Evolutionary conservation across 2,113 vertebrate genomes (phyloP), one percentile per base, ranked within the genome.

Genomic region (Struthidea cinerea): DNA sequence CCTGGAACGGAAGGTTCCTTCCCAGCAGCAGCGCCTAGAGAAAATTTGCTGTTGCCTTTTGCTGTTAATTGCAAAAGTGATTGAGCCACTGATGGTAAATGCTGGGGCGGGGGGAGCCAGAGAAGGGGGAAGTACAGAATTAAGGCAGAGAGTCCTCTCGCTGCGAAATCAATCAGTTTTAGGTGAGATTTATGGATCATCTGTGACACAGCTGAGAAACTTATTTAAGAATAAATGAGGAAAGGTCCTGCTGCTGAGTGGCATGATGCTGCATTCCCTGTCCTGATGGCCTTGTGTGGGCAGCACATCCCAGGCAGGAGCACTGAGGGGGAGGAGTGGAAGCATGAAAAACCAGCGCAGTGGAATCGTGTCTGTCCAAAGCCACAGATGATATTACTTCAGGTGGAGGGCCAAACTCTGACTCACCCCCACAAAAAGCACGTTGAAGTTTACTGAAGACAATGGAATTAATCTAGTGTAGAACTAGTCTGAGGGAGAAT

Each of bases 361-460:
- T 10, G 64, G 28, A 79, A 65, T 52, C 41, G 33, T 60, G 42
- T 4, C 82, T 63, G 16, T 28, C 63, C 64, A 61, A 37, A 92
- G 23, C 11, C 68, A 75, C 37, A 9, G 70, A 64, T 41, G 57
- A 78, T 55, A 64, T 39, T n/a, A 67, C 77, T 75, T n/a, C 64
- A 93, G 81, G 68, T 96, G 60, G 42, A 89, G 87, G 53, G 39
- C 86, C 93, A 94, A 75, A 68, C 93, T 81, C 61, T 95, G 94
- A 93, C 37, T 97, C 90, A 87, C 30, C 24, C 56, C 4, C 83
- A 70, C 28, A 35, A 53, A 90, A 92, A 73, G 59, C 77, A 84
- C 0, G 1, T 2, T 60, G 71, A 79, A 76, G 24, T 84, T 89
- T 73, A 46, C 61, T 52, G 37, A 59, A 78, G 57, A 80, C 68